Base-by-base conservation (phyloP, 2,797 vertebrate species). In the Phataginus tetradactyla region DNA sequence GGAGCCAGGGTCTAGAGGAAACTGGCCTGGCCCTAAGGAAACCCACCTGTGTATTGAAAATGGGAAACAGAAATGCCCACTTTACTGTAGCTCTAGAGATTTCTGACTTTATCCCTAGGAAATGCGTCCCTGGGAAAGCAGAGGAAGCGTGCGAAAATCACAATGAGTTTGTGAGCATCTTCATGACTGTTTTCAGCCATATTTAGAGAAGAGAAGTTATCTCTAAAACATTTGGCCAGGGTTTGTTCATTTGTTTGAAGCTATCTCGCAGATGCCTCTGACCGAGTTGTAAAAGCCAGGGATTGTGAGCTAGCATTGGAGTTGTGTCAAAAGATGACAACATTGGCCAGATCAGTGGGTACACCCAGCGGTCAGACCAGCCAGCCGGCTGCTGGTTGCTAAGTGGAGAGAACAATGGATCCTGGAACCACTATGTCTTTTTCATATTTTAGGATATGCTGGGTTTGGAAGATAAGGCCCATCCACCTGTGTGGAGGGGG, bases 11-110 rank as follows among this genome's bases (percentile, higher is more conserved):
- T 57, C 69, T 79, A 3, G 10, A 57, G 2, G 9, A 4, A 55
- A 17, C 75, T 7, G 32, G n/a, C 11, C 9, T 1, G 6, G 14
- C 34, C 32, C 49, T 14, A 1, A 7, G 37, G 55, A 63, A 59
- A 23, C 9, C 57, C 8, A 4, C 42, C 0, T 3, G 39, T 7
- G n/a, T 21, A 1, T 5, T 45, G 11, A n/a, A 45, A 49, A 29
- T 9, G 42, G 49, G 68, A 32, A 49, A 0, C 25, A 29, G 5
- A 2, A 15, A 37, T 27, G 9, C 27, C 1, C 0, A 0, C 7
- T 12, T 51, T 10, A 20, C 57, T 15, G n/a, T 1, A 12, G 55
- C 51, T 64, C 32, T 53, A 17, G 85, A 18, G 12, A 29, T 45
- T 69, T n/a, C 69, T 7, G n/a, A 57, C 27, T 45, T 61, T 32